phyloP scores from a whole-genome alignment of 2,888 invertebrate genomes.

The Heteromyza rotundicornis region DNA sequence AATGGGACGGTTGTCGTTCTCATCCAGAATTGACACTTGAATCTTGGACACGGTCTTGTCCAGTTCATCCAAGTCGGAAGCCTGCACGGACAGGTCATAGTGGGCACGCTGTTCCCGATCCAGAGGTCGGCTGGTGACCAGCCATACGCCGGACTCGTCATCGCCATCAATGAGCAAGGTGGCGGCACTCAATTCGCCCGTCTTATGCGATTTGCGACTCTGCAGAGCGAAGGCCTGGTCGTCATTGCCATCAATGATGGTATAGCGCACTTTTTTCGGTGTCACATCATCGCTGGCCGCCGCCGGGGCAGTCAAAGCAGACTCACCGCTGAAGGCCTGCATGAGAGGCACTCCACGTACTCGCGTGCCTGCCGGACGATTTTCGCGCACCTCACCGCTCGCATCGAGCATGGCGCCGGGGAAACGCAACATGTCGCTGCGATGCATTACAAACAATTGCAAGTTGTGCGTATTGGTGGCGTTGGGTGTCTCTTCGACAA shows the following conservation, averaged over 20 bases:
- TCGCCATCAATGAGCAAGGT: slow-evolving; percentile 54
- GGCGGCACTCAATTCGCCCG: slow-evolving; percentile 42
- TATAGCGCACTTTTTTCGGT: slow-evolving; percentile 72
- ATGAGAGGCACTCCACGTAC: slow-evolving; percentile 76
- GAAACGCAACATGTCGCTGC: slow-evolving; percentile 82
- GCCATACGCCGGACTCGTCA: slow-evolving; percentile 72
- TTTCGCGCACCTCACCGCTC: slow-evolving; percentile 78
- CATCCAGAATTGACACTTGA: slow-evolving; percentile 78
- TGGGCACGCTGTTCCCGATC: slow-evolving; percentile 78
- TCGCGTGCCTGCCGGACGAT: slow-evolving; percentile 74
- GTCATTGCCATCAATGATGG: slow-evolving; percentile 79
- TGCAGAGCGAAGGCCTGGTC: slow-evolving; percentile 77
- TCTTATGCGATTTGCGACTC: slow-evolving; percentile 48
- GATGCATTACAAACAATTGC: slow-evolving; percentile 82
- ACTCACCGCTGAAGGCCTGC: slow-evolving; percentile 71
- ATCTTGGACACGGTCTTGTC: slow-evolving; percentile 84
- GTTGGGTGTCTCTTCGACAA: slow-evolving; percentile 82
- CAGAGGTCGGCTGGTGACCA: slow-evolving; percentile 77
- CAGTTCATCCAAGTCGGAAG: slow-evolving; percentile 78
- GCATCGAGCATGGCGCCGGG: slow-evolving; percentile 68
- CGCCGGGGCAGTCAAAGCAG: slow-evolving; percentile 34
- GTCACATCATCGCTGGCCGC: slow-evolving; percentile 36
- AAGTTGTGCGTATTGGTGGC: slow-evolving; percentile 80
- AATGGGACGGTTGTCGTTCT: slow-evolving; percentile 90
- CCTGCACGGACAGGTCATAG: slow-evolving; percentile 80